These are phyloP conservation scores for Melanaphis sacchari DNA, from an alignment of 1,140 invertebrate genomes.

Conservation along the genomic window DNA sequence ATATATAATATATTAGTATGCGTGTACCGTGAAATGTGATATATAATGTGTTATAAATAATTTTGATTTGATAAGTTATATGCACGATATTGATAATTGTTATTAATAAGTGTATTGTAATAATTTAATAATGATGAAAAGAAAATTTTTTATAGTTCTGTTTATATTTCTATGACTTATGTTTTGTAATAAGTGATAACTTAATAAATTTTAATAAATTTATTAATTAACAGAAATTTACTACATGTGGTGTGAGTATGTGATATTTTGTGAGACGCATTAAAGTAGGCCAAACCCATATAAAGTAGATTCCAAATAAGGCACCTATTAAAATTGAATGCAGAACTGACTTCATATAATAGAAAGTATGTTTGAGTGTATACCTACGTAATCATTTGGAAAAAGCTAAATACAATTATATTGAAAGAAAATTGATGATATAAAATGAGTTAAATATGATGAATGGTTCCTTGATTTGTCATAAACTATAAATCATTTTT, in stretches of 20 bases:
- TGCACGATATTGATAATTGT: neutral
- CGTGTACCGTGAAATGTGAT: neutral
- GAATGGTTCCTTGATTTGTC: neutral
- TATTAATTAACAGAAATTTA: neutral
- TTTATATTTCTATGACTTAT: neutral
- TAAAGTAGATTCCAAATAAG: conserved; percentile 48
- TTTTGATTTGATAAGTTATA: neutral
- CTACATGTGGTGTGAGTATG: neutral
- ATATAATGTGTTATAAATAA: neutral
- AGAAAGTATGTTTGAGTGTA: conserved; percentile 30
- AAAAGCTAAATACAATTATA: neutral
- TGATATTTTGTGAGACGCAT: conserved; percentile 39
- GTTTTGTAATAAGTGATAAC: neutral
- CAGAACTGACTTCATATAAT: conserved; percentile 24
- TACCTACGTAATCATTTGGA: conserved; percentile 10
- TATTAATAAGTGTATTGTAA: neutral
- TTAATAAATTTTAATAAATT: neutral
- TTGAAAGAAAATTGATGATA: neutral
- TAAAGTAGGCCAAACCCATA: conserved; percentile 54
- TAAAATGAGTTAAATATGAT: neutral
- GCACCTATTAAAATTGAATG: conserved; percentile 42
- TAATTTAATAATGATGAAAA: neutral
- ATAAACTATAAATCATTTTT: neutral
- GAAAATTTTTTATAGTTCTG: neutral
- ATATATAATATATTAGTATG: neutral